Percentiles rank a stretch among this genome's conserved stretches.
These are phyloP conservation scores for Drosophila conformis DNA, from an alignment of 2,888 invertebrate species.

Conservation along the genomic window DNA sequence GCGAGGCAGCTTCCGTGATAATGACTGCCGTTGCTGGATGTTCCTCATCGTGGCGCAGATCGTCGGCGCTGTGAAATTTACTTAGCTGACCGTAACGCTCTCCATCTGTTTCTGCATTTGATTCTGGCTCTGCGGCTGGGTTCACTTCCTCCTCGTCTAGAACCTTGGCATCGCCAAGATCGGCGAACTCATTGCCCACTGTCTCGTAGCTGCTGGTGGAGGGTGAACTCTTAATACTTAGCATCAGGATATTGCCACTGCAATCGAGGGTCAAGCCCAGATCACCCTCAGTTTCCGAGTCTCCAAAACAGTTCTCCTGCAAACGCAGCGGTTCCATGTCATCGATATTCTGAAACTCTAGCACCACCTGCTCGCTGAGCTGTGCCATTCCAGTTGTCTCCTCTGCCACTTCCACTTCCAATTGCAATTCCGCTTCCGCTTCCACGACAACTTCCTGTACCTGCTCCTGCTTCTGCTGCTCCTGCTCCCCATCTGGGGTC, in stretches of 20 bases:
- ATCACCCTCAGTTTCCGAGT: conserved; percentile 67
- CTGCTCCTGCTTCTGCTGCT: conserved; percentile 23
- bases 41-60: conserved; percentile 73
- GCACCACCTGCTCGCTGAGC: conserved; percentile 52
- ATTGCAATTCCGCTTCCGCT: not conserved
- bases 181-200: conserved; percentile 85
- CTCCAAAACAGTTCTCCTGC: conserved; percentile 82
- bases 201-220: conserved; percentile 85
- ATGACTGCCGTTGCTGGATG: conserved; percentile 89
- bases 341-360: conserved; percentile 77
- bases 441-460: not conserved
- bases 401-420: conserved; percentile 36
- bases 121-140: conserved; percentile 25
- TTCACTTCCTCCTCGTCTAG: conserved; percentile 34
- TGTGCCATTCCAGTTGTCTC: conserved; percentile 50
- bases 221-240: conserved; percentile 84
- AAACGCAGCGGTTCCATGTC: conserved; percentile 73
- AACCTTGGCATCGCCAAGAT: conserved; percentile 66
- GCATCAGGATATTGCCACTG: conserved; percentile 64
- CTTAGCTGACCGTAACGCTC: conserved; percentile 60
- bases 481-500: conserved; percentile 25
- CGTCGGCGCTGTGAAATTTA: conserved; percentile 85
- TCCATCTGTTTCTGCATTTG: conserved; percentile 31
- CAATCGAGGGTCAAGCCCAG: conserved; percentile 59
- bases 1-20: conserved; percentile 89